These are phyloP conservation scores for Deroplatys truncata DNA, from an alignment of 2,888 invertebrate species.

Conservation along the genomic window DNA sequence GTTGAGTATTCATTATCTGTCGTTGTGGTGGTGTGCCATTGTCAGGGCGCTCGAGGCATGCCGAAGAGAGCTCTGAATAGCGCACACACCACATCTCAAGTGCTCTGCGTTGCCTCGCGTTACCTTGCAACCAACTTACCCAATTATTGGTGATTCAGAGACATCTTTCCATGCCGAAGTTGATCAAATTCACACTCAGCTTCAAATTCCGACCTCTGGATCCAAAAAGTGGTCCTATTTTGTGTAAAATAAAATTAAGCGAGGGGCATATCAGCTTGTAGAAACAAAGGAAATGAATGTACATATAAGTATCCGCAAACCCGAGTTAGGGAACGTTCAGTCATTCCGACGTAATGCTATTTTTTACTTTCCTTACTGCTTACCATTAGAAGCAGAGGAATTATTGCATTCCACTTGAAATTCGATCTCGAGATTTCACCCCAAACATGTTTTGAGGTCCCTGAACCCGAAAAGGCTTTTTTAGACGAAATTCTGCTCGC, in stretches of 20 bases:
- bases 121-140: background rate
- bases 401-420: no score
- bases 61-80: background rate
- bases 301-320: no score
- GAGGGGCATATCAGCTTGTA: no score
- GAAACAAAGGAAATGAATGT: no score
- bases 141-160: background rate
- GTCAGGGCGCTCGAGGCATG: background rate
- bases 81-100: background rate
- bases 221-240: background rate
- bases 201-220: background rate
- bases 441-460: no score
- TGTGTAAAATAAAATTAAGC: background rate
- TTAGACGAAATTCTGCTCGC: no score
- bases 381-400: no score
- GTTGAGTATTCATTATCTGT: slow-evolving; percentile 20
- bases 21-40: background rate
- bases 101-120: background rate
- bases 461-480: no score
- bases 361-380: no score
- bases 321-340: no score
- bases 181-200: background rate
- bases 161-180: background rate
- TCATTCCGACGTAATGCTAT: no score
- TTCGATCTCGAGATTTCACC: no score